Conservation (phyloP, 2,888 invertebrate species). For the Nephrocerus scutellatus region DNA sequence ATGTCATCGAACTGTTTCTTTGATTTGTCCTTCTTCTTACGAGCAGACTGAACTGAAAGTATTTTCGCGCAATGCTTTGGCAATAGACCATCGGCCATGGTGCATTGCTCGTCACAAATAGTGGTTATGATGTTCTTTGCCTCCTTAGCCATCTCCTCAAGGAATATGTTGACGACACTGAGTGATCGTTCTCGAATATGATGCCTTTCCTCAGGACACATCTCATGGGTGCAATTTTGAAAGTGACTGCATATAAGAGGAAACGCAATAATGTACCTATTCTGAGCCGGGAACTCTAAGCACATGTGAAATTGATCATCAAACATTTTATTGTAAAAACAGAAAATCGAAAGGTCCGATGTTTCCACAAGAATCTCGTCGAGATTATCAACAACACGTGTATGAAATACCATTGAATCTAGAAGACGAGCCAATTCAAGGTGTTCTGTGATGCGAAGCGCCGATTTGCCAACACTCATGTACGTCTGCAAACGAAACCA, state of each 20-base stretch:
- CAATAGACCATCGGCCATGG: constrained; percentile 88
- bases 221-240: constrained; percentile 93
- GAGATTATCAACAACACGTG: constrained; percentile 95
- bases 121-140: constrained; percentile 97
- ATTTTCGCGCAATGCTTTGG: constrained; percentile 93
- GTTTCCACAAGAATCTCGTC: constrained; percentile 96
- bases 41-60: constrained; percentile 78
- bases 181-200: constrained; percentile 92
- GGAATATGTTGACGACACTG: constrained; percentile 92
- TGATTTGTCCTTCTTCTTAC: constrained; percentile 88
- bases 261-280: constrained; percentile 95
- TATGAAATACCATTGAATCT: constrained; percentile 94
- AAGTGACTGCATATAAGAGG: constrained; percentile 97
- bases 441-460: constrained; percentile 72
- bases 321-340: constrained; percentile 94
- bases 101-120: constrained; percentile 97
- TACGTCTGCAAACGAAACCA: constrained; percentile 97
- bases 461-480: constrained; percentile 77
- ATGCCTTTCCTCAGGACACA: constrained; percentile 97
- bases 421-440: constrained; percentile 82
- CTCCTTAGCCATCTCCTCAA: constrained; percentile 99
- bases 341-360: constrained; percentile 94
- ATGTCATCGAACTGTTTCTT: constrained; percentile 82
- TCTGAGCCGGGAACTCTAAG: constrained; percentile 96
- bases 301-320: constrained; percentile 99